Conservation (phyloP, 2,113 vertebrate genomes). For the Mellivora capensis region DNA sequence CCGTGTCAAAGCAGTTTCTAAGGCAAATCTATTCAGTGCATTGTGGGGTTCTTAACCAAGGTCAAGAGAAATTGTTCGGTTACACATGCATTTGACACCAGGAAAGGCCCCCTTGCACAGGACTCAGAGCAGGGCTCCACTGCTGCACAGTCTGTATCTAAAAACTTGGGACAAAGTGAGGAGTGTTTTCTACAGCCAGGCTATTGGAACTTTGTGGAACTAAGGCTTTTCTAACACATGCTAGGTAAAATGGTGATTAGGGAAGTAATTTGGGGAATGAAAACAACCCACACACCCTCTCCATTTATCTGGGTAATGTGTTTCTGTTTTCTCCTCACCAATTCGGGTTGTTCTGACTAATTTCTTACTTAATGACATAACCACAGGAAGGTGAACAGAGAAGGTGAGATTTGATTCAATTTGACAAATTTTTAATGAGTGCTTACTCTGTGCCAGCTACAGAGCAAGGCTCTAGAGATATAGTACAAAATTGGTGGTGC, state of each 20-base stretch:
- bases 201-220: background rate
- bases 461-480: background rate
- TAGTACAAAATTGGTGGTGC: rapidly evolving
- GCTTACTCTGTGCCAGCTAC: background rate
- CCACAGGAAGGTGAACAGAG: background rate
- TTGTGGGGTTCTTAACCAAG: conserved; percentile 68
- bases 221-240: background rate
- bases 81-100: conserved; percentile 40
- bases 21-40: conserved; percentile 64
- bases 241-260: background rate
- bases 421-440: conserved; percentile 15
- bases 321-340: conserved; percentile 33
- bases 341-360: conserved; percentile 38
- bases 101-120: background rate
- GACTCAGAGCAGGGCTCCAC: background rate
- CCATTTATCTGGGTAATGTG: background rate
- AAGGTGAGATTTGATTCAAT: conserved; percentile 36
- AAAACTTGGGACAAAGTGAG: background rate
- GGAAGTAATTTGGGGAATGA: background rate
- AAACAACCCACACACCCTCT: background rate
- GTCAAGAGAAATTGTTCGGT: conserved; percentile 61
- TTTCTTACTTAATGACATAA: conserved; percentile 43
- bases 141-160: background rate
- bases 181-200: background rate
- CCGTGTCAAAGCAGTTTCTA: conserved; percentile 64